Conservation (phyloP, 2,888 invertebrate genomes). For the Dicycla oo region DNA sequence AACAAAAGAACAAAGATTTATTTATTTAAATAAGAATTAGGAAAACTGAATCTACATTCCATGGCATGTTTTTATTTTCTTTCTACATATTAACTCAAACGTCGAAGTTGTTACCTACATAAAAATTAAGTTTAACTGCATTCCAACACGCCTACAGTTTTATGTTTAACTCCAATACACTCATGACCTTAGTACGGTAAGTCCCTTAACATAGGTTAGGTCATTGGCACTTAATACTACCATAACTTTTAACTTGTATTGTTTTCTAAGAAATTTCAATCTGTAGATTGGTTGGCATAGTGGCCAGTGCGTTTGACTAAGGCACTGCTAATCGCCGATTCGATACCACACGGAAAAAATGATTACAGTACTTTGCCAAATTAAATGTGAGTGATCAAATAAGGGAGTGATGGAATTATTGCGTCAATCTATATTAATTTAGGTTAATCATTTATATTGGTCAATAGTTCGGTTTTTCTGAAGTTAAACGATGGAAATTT, state of each 20-base stretch:
- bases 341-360: background rate
- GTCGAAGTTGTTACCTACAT: slow-evolving; percentile 7
- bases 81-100: slow-evolving; percentile 8
- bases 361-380: too few relatives aligned
- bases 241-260: background rate
- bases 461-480: too few relatives aligned
- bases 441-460: too few relatives aligned
- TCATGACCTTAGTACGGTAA: slow-evolving; percentile 8
- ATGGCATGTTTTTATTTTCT: background rate
- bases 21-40: background rate
- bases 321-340: background rate
- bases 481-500: too few relatives aligned
- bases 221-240: slow-evolving; percentile 5
- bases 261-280: background rate
- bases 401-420: too few relatives aligned
- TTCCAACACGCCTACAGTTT: slow-evolving; percentile 21
- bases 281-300: background rate
- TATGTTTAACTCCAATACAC: background rate
- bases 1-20: background rate
- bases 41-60: background rate
- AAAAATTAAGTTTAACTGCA: slow-evolving; percentile 4
- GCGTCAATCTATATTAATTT: too few relatives aligned
- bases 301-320: background rate
- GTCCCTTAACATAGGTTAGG: background rate
- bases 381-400: too few relatives aligned